Evolutionary conservation across 2,113 vertebrate genomes (phyloP).

Genomic region (Andinoacara biseriatus): DNA sequence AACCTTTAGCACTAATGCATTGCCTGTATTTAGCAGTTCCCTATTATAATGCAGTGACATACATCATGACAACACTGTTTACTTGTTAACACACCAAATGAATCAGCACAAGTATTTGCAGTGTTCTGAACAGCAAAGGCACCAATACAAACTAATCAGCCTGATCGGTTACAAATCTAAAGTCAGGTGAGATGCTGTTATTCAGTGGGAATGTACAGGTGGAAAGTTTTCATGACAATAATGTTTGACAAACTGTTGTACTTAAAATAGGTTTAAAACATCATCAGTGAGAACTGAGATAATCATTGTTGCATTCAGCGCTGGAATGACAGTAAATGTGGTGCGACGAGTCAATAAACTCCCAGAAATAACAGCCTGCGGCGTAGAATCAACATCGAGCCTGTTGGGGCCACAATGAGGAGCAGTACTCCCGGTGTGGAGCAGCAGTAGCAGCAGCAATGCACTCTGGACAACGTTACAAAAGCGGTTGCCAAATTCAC

Average conservation of each 20-base stretch:
- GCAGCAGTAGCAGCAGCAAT: constrained; percentile 49
- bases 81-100: constrained; percentile 24
- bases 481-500: constrained; percentile 44
- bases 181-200: constrained; percentile 5
- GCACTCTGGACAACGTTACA: constrained; percentile 52
- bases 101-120: constrained; percentile 12
- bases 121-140: constrained; percentile 29
- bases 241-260: constrained; percentile 13
- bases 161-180: constrained; percentile 6
- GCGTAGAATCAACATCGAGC: constrained; percentile 21
- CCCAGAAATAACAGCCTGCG: constrained; percentile 6
- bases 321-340: constrained; percentile 39
- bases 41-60: constrained; percentile 16
- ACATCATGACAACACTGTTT: constrained; percentile 24
- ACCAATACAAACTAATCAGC: constrained; percentile 14
- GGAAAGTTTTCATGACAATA: constrained; percentile 3
- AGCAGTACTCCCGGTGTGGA: constrained; percentile 25
- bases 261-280: constrained; percentile 24
- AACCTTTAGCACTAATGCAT: background rate
- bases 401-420: constrained; percentile 5
- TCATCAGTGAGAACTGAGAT: constrained; percentile 14
- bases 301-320: constrained; percentile 9
- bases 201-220: constrained; percentile 53
- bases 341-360: constrained; percentile 20
- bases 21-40: constrained; percentile 14